These are phyloP conservation scores for Ammodytes marinus DNA, from an alignment of 2,113 vertebrate species.

Conservation along the genomic window DNA sequence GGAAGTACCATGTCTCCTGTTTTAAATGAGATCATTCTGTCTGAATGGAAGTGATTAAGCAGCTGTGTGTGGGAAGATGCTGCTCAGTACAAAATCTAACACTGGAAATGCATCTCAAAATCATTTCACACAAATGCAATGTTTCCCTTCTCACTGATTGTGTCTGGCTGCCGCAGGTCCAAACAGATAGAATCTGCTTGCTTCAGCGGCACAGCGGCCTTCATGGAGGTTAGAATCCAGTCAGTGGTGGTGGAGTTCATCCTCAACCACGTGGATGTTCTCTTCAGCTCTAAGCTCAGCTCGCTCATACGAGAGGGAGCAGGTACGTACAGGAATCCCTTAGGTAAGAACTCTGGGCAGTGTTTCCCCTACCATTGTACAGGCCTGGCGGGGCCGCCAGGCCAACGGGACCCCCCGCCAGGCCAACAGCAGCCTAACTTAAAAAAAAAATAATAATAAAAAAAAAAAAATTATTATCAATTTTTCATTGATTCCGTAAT, in stretches of 20 bases:
- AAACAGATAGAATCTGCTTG: slow-evolving; percentile 98
- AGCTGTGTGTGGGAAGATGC: slow-evolving; percentile 8
- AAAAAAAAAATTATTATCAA: no score
- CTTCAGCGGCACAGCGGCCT: slow-evolving; percentile 97
- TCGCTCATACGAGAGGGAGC: slow-evolving; percentile 94
- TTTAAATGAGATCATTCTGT: slow-evolving; percentile 21
- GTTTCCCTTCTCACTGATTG: not conserved
- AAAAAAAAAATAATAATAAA: no score
- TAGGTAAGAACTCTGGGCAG: not conserved
- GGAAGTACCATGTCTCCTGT: not conserved
- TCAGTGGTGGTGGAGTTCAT: slow-evolving; percentile 99
- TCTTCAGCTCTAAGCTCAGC: slow-evolving; percentile 96
- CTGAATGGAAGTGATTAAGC: slow-evolving; percentile 10
- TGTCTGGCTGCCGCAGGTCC: slow-evolving; percentile 83
- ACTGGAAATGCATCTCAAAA: slow-evolving; percentile 2
- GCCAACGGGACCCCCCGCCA: no score
- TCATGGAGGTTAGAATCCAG: slow-evolving; percentile 99
- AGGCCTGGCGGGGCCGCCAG: no score
- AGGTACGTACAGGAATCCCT: slow-evolving; percentile 79
- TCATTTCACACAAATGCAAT: not conserved
- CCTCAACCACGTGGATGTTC: slow-evolving; percentile 95
- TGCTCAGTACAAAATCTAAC: not conserved
- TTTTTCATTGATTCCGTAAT: no score
- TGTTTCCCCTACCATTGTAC: no score
- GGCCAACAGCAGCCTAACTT: no score